Conservation (phyloP, 2,888 invertebrate genomes). For the Polyommatus iphigenia region DNA sequence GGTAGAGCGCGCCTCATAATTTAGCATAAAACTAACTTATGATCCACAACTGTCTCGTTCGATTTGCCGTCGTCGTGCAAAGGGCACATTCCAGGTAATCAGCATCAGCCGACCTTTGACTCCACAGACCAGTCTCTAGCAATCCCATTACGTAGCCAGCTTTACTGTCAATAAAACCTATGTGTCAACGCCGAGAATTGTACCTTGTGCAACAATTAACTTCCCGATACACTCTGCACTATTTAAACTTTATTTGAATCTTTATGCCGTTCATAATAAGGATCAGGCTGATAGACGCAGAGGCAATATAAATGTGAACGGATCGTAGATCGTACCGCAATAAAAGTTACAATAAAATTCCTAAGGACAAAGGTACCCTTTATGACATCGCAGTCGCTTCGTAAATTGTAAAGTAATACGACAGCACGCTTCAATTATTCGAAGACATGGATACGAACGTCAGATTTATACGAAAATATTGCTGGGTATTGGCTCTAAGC, state of each 20-base stretch:
- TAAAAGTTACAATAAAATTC: conserved; percentile 32
- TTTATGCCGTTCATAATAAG: neutral
- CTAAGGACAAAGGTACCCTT: conserved; percentile 48
- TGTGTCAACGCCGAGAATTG: conserved; percentile 53
- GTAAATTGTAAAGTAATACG: conserved; percentile 67
- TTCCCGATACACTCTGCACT: conserved; percentile 48
- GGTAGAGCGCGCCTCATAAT: neutral
- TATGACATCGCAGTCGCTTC: conserved; percentile 64
- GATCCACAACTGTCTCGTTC: conserved; percentile 13
- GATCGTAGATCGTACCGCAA: conserved; percentile 39
- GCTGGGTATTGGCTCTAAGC: conserved; percentile 48
- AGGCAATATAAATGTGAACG: neutral
- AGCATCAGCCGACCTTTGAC: conserved; percentile 54
- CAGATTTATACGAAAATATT: conserved; percentile 69
- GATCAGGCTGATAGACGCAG: neutral
- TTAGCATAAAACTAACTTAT: conserved; percentile 18
- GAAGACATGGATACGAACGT: conserved; percentile 72
- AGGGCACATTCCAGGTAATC: conserved; percentile 40
- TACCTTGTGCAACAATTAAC: conserved; percentile 34
- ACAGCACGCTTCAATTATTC: conserved; percentile 65
- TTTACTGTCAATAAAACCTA: conserved; percentile 71
- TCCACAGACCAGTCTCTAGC: conserved; percentile 52
- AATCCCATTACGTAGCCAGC: conserved; percentile 66
- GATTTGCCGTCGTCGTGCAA: conserved; percentile 33
- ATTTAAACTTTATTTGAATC: conserved; percentile 31